Conservation (phyloP, 2,888 invertebrate species). For the Aporophyla lueneburgensis region DNA sequence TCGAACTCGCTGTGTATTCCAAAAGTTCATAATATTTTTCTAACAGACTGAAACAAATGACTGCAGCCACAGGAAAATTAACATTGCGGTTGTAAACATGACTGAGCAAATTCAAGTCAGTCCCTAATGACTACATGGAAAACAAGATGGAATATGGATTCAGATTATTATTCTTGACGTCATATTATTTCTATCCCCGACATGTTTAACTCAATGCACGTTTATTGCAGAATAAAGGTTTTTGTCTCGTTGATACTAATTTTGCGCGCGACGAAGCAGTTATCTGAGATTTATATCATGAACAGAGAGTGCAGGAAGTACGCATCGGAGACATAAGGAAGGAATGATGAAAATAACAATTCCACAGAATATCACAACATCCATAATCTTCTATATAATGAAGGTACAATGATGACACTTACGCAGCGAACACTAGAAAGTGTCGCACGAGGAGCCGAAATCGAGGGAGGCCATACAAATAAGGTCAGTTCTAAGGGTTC, state of each 20-base stretch:
- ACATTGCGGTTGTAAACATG: slow-evolving; percentile 32
- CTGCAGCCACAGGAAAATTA: slow-evolving; percentile 11
- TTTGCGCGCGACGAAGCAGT: slow-evolving; percentile 23
- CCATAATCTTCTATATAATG: slow-evolving; percentile 2
- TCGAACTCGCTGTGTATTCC: slow-evolving; percentile 15
- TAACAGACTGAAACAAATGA: slow-evolving; percentile 21
- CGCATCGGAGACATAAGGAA: slow-evolving; percentile 65
- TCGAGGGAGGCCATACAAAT: slow-evolving; percentile 39
- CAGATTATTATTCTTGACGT: slow-evolving; percentile 12
- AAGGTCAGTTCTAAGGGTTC: slow-evolving; percentile 47
- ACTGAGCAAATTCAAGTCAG: slow-evolving; percentile 5
- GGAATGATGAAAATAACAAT: slow-evolving; percentile 64
- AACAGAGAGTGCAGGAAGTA: slow-evolving; percentile 32
- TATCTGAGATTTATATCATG: slow-evolving; percentile 26
- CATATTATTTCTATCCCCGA: not conserved
- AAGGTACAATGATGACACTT: slow-evolving; percentile 14
- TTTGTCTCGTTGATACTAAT: slow-evolving; percentile 11
- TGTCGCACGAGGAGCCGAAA: not conserved
- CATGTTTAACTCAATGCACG: not conserved
- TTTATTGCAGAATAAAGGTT: slow-evolving; percentile 9
- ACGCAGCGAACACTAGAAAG: slow-evolving; percentile 12
- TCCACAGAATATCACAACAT: slow-evolving; percentile 71
- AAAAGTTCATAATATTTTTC: slow-evolving; percentile 29
- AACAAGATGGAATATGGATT: slow-evolving; percentile 8
- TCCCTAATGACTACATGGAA: slow-evolving; percentile 5